Evolutionary conservation across 2,888 invertebrate genomes (phyloP).

Genomic region (Camptogramma bilineatum): DNA sequence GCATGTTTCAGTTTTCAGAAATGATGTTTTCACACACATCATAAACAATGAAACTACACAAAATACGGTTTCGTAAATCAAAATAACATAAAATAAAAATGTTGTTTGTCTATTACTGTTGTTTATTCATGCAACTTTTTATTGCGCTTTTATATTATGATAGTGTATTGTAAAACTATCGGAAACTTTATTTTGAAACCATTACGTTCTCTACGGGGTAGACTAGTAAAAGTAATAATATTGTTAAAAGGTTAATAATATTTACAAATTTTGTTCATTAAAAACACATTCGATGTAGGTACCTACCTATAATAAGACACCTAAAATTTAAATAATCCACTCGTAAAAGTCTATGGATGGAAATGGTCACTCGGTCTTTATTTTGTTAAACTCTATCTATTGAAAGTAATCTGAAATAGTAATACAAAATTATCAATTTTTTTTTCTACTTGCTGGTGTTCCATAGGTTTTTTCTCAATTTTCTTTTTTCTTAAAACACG

Average conservation of each 20-base stretch:
- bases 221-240: neutral
- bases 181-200: conserved; percentile 18
- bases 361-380: neutral
- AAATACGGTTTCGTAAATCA: too few species aligned
- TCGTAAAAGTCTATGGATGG: neutral
- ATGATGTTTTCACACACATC: too few species aligned
- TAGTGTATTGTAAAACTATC: conserved; percentile 24
- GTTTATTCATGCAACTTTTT: conserved; percentile 13
- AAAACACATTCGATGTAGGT: neutral
- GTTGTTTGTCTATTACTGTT: conserved; percentile 16
- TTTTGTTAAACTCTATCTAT: too few species aligned
- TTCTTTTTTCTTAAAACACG: too few species aligned
- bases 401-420: too few species aligned
- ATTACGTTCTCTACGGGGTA: conserved; percentile 6
- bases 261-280: neutral
- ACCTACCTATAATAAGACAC: too few species aligned
- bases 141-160: conserved; percentile 20
- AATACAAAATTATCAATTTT: too few species aligned
- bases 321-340: neutral
- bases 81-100: neutral
- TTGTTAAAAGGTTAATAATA: neutral
- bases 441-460: too few species aligned
- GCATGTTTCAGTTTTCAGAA: too few species aligned
- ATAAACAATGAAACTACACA: too few species aligned
- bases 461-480: too few species aligned